Evolutionary conservation across 2,113 vertebrate genomes (phyloP), one percentile per base, ranked within the genome.

Genomic region (Epinephelus moara): DNA sequence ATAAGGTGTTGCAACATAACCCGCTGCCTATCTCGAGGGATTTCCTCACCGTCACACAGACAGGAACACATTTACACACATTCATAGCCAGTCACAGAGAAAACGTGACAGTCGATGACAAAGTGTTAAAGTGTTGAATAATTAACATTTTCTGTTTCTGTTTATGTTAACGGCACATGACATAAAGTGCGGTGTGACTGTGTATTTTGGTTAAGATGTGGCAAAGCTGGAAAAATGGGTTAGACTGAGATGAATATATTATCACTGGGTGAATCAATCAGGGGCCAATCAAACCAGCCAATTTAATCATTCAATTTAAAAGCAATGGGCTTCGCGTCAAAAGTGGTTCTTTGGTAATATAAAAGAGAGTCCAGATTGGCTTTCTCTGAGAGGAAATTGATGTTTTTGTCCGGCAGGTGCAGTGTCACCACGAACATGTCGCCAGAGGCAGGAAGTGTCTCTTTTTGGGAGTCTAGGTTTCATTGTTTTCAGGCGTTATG

Each of bases 1-100:
- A 14, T 64, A 52, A 75, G 23, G 19, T 79, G 62, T 61, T 78
- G 81, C 75, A 70, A 69, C 77, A 62, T 12, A 71, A 50, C 21
- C 45, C 30, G 7, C 69, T 33, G 33, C 27, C 66, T 17, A 30
- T 18, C 53, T 70, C 50, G 3, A 71, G 74, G 30, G 68, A 60
- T 75, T 80, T 86, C 63, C 69, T 82, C 42, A 40, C 21, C 33
- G 21, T 33, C 30, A 61, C 53, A 62, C 55, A 25, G 12, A 0
- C 37, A 45, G 27, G 5, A 21, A 74, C 23, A 40, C 1, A 37
- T 37, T 37, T 37, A 3, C 57, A 64, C 12, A 68, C 59, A 56
- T 23, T 56, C n/a, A 50, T 10, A 78, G 13, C 52, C 56, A 19
- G 47, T 11, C 23, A 27, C 1, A 33, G 14, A 45, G 8, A 40